These are phyloP conservation scores for Drosophila ustulata DNA, from an alignment of 2,888 invertebrate species.

Conservation along the genomic window DNA sequence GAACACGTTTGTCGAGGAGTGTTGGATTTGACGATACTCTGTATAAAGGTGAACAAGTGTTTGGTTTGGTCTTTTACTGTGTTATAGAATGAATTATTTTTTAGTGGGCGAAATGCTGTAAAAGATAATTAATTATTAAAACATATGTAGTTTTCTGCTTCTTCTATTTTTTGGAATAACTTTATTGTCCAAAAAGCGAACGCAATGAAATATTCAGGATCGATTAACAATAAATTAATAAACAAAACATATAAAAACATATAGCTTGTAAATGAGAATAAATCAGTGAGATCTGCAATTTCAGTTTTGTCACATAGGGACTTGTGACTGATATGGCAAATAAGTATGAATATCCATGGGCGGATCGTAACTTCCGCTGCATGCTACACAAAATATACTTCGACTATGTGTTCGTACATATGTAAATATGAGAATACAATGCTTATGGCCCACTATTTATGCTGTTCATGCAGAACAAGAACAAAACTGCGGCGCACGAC, in stretches of 20 bases:
- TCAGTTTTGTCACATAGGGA: conserved; percentile 6
- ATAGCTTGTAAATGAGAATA: too few species aligned
- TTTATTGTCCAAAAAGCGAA: background rate
- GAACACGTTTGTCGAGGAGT: background rate
- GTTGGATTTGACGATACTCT: background rate
- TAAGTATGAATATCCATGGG: conserved; percentile 8
- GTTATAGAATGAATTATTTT: too few species aligned
- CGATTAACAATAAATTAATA: background rate
- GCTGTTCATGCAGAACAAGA: conserved; percentile 55
- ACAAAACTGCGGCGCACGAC: conserved; percentile 25
- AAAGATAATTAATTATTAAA: too few species aligned
- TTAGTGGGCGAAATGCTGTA: too few species aligned
- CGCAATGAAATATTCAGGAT: background rate
- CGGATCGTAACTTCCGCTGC: conserved; percentile 47
- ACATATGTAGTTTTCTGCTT: too few species aligned
- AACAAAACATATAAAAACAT: too few species aligned
- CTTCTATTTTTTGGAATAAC: too few species aligned
- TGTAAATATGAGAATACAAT: conserved; percentile 14
- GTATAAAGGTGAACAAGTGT: too few species aligned
- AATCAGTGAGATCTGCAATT: background rate
- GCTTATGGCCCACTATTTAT: conserved; percentile 26
- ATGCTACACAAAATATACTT: conserved; percentile 18
- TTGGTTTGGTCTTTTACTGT: too few species aligned
- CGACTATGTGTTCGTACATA: conserved; percentile 2
- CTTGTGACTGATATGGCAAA: conserved; percentile 13